Evolutionary conservation across 2,797 vertebrate species (phyloP).

Genomic region (Leontopithecus rosalia): DNA sequence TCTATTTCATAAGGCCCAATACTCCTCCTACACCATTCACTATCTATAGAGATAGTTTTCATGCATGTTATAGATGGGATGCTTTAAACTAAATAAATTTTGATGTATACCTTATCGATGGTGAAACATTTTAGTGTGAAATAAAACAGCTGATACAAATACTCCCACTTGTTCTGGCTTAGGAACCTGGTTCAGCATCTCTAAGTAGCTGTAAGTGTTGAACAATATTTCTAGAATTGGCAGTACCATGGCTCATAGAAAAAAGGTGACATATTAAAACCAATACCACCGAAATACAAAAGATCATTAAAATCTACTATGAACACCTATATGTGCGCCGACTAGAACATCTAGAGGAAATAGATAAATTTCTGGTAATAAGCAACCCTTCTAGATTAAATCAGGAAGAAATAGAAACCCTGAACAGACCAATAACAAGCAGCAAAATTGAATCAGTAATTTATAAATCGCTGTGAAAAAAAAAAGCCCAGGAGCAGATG

Average conservation of each 20-base stretch:
- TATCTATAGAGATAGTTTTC: background rate
- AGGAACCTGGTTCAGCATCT: background rate
- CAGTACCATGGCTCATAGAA: background rate
- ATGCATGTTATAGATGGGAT: background rate
- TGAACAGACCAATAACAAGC: background rate
- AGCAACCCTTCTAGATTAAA: background rate
- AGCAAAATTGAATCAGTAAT: background rate
- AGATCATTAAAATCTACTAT: background rate
- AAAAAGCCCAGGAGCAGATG: no score
- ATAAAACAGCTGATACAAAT: background rate
- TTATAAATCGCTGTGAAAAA: no score
- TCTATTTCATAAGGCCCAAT: background rate
- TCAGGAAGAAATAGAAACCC: background rate
- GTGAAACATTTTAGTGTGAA: background rate
- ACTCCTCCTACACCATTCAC: background rate
- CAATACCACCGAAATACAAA: background rate
- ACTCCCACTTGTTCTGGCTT: background rate
- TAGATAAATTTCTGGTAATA: background rate
- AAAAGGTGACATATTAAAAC: background rate
- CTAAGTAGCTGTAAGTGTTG: background rate
- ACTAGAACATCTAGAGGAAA: background rate
- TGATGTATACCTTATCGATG: background rate
- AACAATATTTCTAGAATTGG: background rate
- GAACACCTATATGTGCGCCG: background rate
- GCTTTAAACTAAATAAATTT: constrained; percentile 5